These are phyloP conservation scores for Prenolepis imparis DNA, from an alignment of 2,888 invertebrate species.

Conservation along the genomic window DNA sequence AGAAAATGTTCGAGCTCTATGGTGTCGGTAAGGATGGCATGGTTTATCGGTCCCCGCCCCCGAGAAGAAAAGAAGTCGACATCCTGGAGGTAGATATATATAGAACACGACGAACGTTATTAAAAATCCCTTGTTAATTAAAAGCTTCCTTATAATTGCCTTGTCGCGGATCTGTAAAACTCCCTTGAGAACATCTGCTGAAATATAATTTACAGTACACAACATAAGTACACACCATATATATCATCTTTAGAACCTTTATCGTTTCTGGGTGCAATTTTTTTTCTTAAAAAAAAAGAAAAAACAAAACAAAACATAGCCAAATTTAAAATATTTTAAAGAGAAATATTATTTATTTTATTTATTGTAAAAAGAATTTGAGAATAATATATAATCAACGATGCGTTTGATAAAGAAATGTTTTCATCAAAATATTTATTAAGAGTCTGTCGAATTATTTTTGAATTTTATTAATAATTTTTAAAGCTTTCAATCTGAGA, in stretches of 20 bases:
- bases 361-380: background rate
- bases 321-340: background rate
- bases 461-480: background rate
- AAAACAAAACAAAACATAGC: background rate
- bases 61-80: conserved; percentile 83
- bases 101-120: background rate
- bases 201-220: conserved; percentile 28
- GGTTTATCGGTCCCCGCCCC: conserved; percentile 83
- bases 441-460: background rate
- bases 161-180: background rate
- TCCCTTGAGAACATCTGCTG: background rate
- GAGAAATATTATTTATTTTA: background rate
- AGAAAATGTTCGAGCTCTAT: conserved; percentile 82
- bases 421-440: background rate
- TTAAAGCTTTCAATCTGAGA: background rate
- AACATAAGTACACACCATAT: background rate
- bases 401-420: background rate
- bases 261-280: background rate
- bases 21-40: conserved; percentile 81
- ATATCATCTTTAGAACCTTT: background rate
- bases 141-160: conserved; percentile 10
- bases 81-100: conserved; percentile 80
- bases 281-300: background rate
- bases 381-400: background rate
- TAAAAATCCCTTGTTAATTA: conserved; percentile 17